These are phyloP conservation scores for Ophioninae sp. DNA, from an alignment of 2,888 invertebrate genomes.

Conservation along the genomic window DNA sequence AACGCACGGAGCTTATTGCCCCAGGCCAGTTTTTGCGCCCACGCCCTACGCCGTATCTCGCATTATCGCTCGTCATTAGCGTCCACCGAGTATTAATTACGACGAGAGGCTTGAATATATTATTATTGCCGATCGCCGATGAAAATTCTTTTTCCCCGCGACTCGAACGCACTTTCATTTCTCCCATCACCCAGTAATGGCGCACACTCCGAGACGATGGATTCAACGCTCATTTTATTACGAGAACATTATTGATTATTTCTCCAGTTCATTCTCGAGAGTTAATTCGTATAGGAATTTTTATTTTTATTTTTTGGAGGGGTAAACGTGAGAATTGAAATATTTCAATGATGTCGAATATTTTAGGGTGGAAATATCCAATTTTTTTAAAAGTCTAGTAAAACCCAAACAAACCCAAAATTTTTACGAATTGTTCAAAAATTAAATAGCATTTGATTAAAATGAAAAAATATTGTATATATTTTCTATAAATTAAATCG, in stretches of 20 bases:
- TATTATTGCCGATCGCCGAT: conserved; percentile 40
- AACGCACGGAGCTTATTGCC: conserved; percentile 34
- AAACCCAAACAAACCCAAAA: too few relatives aligned
- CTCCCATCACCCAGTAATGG: neutral
- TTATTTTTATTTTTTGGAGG: neutral
- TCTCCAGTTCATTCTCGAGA: neutral
- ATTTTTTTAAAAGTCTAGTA: too few relatives aligned
- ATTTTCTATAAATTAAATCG: too few relatives aligned
- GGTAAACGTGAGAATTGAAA: neutral
- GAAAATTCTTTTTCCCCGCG: conserved; percentile 16
- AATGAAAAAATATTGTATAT: too few relatives aligned
- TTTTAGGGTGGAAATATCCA: neutral
- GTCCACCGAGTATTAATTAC: conserved; percentile 64
- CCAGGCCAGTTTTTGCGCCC: conserved; percentile 54
- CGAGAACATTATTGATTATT: neutral
- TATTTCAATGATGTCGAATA: neutral
- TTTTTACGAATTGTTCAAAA: too few relatives aligned
- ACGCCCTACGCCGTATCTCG: conserved; percentile 56
- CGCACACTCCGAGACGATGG: neutral
- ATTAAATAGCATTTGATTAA: too few relatives aligned
- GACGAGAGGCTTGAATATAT: conserved; percentile 48
- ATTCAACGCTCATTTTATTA: neutral
- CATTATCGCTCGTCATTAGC: conserved; percentile 62
- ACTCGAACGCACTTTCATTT: conserved; percentile 22
- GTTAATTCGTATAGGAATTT: neutral